These are phyloP conservation scores for Drosophila peninsularis DNA, from an alignment of 2,888 invertebrate species.

Conservation along the genomic window DNA sequence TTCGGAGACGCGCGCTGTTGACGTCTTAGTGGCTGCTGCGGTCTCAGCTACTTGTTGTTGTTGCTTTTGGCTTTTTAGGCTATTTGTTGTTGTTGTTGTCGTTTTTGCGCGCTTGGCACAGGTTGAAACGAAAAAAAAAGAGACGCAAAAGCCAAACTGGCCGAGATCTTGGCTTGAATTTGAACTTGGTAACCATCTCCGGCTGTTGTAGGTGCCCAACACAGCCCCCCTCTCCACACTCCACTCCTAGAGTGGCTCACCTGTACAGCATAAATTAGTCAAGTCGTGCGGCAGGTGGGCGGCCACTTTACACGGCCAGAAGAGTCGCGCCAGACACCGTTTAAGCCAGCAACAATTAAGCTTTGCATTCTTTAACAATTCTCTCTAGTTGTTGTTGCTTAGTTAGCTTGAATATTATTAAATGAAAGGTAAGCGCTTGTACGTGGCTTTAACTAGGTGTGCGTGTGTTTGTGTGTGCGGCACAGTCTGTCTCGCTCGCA, in stretches of 20 bases:
- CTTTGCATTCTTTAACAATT: slow-evolving; percentile 47
- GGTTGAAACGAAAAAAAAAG: slow-evolving; percentile 55
- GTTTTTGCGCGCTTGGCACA: slow-evolving; percentile 67
- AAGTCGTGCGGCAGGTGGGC: slow-evolving; percentile 52
- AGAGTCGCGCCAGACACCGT: slow-evolving; percentile 27
- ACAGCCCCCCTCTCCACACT: background rate
- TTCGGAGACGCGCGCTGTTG: slow-evolving; percentile 19
- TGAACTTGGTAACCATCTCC: slow-evolving; percentile 34
- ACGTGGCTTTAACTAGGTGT: slow-evolving; percentile 39
- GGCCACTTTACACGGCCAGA: slow-evolving; percentile 25
- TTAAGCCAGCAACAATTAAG: slow-evolving; percentile 19
- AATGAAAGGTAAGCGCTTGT: slow-evolving; percentile 46
- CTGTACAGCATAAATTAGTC: slow-evolving; percentile 49
- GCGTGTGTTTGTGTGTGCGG: slow-evolving; percentile 36
- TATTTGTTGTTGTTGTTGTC: slow-evolving; percentile 48
- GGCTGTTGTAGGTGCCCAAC: slow-evolving; percentile 2
- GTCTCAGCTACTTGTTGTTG: background rate
- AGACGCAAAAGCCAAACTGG: slow-evolving; percentile 33
- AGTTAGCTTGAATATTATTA: slow-evolving; percentile 6
- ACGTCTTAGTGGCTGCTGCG: slow-evolving; percentile 24
- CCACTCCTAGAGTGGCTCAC: background rate
- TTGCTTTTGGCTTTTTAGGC: slow-evolving; percentile 36
- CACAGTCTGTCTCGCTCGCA: slow-evolving; percentile 10
- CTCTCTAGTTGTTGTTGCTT: slow-evolving; percentile 11
- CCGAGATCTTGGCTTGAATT: slow-evolving; percentile 35